phyloP scores from a whole-genome alignment of 1,140 invertebrate genomes.

The Leptopilina clavipes region DNA sequence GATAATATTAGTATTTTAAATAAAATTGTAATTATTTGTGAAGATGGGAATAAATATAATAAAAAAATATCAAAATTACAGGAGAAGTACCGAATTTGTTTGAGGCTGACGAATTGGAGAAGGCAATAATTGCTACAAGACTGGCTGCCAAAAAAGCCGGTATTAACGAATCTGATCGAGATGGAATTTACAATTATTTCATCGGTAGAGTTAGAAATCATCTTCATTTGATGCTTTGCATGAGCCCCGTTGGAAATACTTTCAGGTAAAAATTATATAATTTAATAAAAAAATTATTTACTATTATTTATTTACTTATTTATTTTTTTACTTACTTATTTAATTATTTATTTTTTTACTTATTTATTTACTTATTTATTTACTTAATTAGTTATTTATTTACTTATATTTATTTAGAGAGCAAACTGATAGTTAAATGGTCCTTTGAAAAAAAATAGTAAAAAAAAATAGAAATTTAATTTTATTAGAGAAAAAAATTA shows the following conservation, averaged over 20 bases:
- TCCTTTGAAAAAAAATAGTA: too few relatives aligned
- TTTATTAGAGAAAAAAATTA: neutral
- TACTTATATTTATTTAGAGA: too few relatives aligned
- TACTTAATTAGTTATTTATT: too few relatives aligned
- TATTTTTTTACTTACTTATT: too few relatives aligned
- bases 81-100: slow-evolving; percentile 91
- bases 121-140: slow-evolving; percentile 83
- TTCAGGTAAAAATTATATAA: slow-evolving; percentile 77
- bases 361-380: too few relatives aligned
- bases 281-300: neutral
- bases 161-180: slow-evolving; percentile 81
- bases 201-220: slow-evolving; percentile 86
- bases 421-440: too few relatives aligned
- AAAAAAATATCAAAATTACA: slow-evolving; percentile 50
- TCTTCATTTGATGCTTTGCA: slow-evolving; percentile 89
- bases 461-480: neutral
- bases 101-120: slow-evolving; percentile 89
- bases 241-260: slow-evolving; percentile 91
- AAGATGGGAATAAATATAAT: slow-evolving; percentile 52
- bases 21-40: too few relatives aligned
- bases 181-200: slow-evolving; percentile 88
- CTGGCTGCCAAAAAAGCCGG: slow-evolving; percentile 83
- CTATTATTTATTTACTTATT: too few relatives aligned
- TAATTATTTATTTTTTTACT: too few relatives aligned
- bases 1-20: too few relatives aligned